Percentiles rank a stretch among this genome's conserved stretches.
phyloP scores from a whole-genome alignment of 2,797 vertebrate genomes.

The Melopsittacus undulatus region DNA sequence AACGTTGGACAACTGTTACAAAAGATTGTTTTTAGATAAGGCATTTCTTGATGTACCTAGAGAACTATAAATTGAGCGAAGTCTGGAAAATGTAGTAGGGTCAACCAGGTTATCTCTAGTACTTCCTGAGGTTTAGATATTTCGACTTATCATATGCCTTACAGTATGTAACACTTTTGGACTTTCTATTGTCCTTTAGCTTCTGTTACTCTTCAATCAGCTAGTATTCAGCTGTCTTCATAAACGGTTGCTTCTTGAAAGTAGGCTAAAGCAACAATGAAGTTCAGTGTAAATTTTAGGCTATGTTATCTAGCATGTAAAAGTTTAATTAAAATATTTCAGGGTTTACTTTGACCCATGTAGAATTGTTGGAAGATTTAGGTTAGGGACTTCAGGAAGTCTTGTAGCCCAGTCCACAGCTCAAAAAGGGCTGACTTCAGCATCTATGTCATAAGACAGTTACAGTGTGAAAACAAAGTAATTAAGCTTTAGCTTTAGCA shows the following conservation, averaged over 20 bases:
- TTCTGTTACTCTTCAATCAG: background rate
- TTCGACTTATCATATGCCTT: background rate
- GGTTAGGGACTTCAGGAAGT: background rate
- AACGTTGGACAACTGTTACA: rapidly evolving
- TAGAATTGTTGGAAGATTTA: background rate
- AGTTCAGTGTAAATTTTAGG: background rate
- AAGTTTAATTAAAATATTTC: background rate
- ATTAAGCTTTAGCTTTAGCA: background rate
- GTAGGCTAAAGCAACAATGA: background rate
- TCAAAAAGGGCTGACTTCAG: background rate
- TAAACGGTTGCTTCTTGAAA: background rate
- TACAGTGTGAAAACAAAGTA: background rate
- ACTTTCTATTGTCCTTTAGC: background rate
- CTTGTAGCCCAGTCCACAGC: background rate
- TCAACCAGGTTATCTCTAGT: background rate
- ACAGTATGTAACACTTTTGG: background rate
- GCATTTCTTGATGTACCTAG: background rate
- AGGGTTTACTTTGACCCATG: background rate
- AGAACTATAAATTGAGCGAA: background rate
- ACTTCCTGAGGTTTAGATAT: background rate
- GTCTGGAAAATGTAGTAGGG: background rate
- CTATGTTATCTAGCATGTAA: background rate
- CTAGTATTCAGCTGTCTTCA: background rate
- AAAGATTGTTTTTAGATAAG: background rate
- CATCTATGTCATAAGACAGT: background rate